A percentile compares a stretch with the other conserved stretches of the same genome.
Conservation (phyloP, 2,113 vertebrate species). For the Brachypodius melanocephalos region DNA sequence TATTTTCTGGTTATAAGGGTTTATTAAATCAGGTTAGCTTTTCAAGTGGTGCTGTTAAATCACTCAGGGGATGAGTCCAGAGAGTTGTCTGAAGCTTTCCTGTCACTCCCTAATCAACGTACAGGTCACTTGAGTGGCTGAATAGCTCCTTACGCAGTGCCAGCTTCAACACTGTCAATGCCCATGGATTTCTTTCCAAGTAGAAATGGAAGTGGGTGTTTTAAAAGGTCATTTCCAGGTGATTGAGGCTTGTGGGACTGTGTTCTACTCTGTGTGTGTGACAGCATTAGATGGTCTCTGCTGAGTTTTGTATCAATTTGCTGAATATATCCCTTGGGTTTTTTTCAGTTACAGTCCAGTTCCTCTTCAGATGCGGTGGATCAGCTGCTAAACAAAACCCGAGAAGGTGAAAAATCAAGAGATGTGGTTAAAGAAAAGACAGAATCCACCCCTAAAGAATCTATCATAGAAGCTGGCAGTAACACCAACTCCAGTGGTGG, state of each 20-base stretch:
- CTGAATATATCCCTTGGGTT: slow-evolving; percentile 23
- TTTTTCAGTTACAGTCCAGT: slow-evolving; percentile 90
- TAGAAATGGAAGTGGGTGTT: neutral
- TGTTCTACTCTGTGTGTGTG: neutral
- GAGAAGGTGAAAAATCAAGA: slow-evolving; percentile 91
- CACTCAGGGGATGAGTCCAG: neutral
- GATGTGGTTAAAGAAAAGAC: slow-evolving; percentile 87
- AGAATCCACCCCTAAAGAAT: slow-evolving; percentile 77
- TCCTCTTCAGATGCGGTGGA: slow-evolving; percentile 88
- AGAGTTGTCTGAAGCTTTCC: neutral
- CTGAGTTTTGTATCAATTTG: neutral
- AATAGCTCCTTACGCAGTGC: neutral
- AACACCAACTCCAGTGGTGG: slow-evolving; percentile 71
- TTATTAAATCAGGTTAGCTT: slow-evolving; percentile 30
- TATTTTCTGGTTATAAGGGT: neutral
- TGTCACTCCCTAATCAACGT: neutral
- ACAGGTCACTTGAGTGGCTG: neutral
- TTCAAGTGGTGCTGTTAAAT: slow-evolving; percentile 1
- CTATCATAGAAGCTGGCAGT: slow-evolving; percentile 74
- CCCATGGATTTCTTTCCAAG: neutral
- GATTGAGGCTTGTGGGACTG: neutral
- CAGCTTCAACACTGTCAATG: neutral
- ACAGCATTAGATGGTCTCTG: neutral
- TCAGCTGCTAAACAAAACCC: slow-evolving; percentile 85
- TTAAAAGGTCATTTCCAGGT: neutral